Evolutionary conservation across 2,888 invertebrate species (phyloP).

Genomic region (Anthrax anthrax): DNA sequence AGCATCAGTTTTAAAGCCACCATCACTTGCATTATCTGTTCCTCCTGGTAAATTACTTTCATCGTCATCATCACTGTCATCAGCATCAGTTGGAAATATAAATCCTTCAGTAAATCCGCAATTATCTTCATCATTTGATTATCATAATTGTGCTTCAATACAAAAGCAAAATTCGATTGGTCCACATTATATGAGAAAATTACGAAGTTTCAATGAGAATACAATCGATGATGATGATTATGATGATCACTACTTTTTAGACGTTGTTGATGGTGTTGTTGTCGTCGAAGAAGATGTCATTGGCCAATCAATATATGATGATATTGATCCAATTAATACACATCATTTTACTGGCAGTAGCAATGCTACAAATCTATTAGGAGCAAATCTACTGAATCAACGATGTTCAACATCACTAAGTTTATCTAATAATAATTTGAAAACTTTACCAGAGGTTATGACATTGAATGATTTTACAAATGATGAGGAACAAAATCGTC

Average conservation of each 20-base stretch:
- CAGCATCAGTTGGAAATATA: background rate
- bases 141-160: background rate
- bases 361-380: conserved; percentile 19
- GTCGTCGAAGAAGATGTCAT: conserved; percentile 8
- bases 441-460: conserved; percentile 56
- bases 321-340: background rate
- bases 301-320: background rate
- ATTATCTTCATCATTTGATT: conserved; percentile 5
- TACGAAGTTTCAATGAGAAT: conserved; percentile 14
- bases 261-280: conserved; percentile 9
- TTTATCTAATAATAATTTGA: conserved; percentile 54
- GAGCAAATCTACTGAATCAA: conserved; percentile 44
- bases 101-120: background rate
- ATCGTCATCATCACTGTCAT: conserved; percentile 2
- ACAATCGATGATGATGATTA: conserved; percentile 9
- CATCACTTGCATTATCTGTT: too few species aligned
- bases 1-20: background rate
- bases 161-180: conserved; percentile 4
- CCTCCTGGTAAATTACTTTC: conserved; percentile 1
- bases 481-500: background rate
- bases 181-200: conserved; percentile 9
- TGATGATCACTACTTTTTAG: conserved; percentile 7
- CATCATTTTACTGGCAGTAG: background rate
- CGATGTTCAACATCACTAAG: conserved; percentile 44
- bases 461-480: conserved; percentile 46